These are phyloP conservation scores for Sinocyclocheilus anophthalmus DNA, from an alignment of 2,113 vertebrate species.

Conservation along the genomic window DNA sequence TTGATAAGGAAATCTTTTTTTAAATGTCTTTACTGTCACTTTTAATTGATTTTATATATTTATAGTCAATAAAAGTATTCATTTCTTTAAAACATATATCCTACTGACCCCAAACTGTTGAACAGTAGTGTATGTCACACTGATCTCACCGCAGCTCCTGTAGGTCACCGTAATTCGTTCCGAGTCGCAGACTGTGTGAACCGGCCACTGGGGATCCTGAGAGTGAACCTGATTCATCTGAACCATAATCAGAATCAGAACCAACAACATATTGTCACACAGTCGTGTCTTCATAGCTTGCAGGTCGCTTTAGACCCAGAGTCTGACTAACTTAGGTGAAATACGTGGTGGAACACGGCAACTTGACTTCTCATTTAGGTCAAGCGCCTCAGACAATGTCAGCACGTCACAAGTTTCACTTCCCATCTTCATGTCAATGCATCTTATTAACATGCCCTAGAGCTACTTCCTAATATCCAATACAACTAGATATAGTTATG, in stretches of 20 bases:
- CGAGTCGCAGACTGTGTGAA: constrained; percentile 37
- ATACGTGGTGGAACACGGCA: not conserved
- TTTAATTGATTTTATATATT: not conserved
- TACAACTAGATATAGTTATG: not conserved
- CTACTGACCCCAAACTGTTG: not conserved
- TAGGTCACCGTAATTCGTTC: constrained; percentile 22
- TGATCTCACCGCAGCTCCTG: constrained; percentile 52
- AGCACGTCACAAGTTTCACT: constrained; percentile 38
- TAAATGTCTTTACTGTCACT: not conserved
- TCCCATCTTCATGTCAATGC: constrained; percentile 22
- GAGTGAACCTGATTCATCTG: not conserved
- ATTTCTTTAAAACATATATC: not conserved
- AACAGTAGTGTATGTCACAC: not conserved
- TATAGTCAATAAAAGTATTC: not conserved
- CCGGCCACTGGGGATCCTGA: constrained; percentile 35
- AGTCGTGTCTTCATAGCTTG: not conserved
- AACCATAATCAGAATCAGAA: constrained; percentile 21
- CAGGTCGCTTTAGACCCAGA: not conserved
- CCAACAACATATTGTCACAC: constrained; percentile 1
- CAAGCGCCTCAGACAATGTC: constrained; percentile 5
- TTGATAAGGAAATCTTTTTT: not conserved
- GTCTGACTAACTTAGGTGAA: constrained; percentile 9
- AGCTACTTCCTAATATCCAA: not conserved
- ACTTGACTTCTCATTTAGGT: constrained; percentile 49
- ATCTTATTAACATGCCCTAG: not conserved